phyloP scores from a whole-genome alignment of 2,113 vertebrate species.

The Oryzias celebensis region DNA sequence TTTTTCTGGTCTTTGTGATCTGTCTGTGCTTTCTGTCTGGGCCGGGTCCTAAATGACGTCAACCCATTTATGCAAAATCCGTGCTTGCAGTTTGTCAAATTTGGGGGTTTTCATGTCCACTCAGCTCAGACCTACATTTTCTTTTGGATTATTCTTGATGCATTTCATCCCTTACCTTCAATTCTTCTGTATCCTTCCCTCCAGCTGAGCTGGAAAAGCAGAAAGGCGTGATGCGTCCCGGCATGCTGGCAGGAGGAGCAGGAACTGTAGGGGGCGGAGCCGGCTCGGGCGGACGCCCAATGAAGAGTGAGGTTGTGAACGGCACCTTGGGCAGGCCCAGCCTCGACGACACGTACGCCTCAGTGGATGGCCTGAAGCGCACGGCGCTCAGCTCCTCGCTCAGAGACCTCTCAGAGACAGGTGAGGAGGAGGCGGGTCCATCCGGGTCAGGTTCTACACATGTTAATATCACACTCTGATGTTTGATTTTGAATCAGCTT shows the following conservation, averaged over 20 bases:
- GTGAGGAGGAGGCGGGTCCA: slow-evolving; percentile 62
- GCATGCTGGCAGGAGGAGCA: slow-evolving; percentile 67
- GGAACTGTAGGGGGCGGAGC: slow-evolving; percentile 57
- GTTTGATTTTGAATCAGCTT: too few relatives aligned
- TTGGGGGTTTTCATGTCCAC: too few relatives aligned
- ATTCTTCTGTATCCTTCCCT: background rate
- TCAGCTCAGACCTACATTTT: background rate
- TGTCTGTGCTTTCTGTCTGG: too few relatives aligned
- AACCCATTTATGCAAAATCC: too few relatives aligned
- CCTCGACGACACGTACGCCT: slow-evolving; percentile 87
- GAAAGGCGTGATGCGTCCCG: slow-evolving; percentile 88
- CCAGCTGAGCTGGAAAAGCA: slow-evolving; percentile 92
- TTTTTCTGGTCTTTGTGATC: too few relatives aligned
- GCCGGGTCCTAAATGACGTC: too few relatives aligned
- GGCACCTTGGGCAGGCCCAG: slow-evolving; percentile 85
- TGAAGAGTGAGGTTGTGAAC: slow-evolving; percentile 83
- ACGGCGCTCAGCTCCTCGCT: slow-evolving; percentile 90
- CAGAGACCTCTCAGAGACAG: slow-evolving; percentile 89
- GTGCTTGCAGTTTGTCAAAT: too few relatives aligned
- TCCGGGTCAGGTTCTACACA: too few relatives aligned
- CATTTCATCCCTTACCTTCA: background rate
- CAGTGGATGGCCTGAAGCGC: slow-evolving; percentile 88
- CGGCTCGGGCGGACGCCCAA: slow-evolving; percentile 13
- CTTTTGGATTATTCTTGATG: background rate
- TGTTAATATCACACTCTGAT: too few relatives aligned